These are phyloP conservation scores for Caracal caracal DNA, from an alignment of 2,113 vertebrate species.

Conservation along the genomic window DNA sequence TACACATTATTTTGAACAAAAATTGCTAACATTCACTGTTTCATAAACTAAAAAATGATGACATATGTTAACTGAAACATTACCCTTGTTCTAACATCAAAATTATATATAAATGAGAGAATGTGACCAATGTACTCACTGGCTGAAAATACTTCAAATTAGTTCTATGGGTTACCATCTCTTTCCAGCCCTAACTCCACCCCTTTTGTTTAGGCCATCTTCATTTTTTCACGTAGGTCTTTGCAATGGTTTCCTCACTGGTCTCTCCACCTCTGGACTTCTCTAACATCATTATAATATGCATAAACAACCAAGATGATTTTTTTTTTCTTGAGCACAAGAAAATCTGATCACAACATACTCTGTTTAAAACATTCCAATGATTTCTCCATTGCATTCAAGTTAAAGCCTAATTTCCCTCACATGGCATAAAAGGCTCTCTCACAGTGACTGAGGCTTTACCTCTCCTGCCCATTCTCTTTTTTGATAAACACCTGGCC, in stretches of 20 bases:
- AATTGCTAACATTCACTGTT: not conserved
- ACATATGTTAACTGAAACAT: not conserved
- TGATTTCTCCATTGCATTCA: not conserved
- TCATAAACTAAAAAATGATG: slow-evolving; percentile 3
- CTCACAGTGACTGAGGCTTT: not conserved
- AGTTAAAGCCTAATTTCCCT: not conserved
- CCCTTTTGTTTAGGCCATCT: not conserved
- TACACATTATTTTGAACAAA: slow-evolving; percentile 27
- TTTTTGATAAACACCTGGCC: not conserved
- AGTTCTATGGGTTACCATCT: not conserved
- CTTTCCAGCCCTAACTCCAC: not conserved
- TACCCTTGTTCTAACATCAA: not conserved
- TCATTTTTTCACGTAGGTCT: not conserved
- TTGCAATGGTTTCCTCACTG: not conserved
- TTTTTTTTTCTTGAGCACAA: not conserved
- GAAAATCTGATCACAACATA: not conserved
- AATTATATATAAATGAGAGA: not conserved
- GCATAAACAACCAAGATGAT: not conserved
- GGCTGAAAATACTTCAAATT: not conserved
- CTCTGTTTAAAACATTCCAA: slow-evolving; percentile 30
- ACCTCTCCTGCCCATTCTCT: not conserved
- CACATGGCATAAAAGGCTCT: not conserved
- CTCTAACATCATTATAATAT: not conserved
- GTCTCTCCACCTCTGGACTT: not conserved
- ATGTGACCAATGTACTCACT: not conserved